Base-by-base conservation (phyloP, 2,888 invertebrate genomes). In the Subacronicta megacephala region DNA sequence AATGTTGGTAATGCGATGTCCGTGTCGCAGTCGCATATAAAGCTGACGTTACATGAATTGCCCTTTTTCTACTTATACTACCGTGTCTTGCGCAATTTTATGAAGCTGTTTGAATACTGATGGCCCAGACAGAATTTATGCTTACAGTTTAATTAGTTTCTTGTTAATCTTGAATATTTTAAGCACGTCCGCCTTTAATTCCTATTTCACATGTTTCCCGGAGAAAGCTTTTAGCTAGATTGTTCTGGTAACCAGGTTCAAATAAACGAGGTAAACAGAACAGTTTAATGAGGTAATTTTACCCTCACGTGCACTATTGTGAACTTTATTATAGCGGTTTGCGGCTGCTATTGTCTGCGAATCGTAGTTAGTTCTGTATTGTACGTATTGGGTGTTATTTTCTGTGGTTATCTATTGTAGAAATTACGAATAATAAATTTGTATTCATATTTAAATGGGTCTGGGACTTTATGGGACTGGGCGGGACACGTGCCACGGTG, bases 81-180 rank as follows among this genome's bases (percentile, higher is more conserved):
- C 75, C 69, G 73, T 57, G 55, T 76, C 68, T 84, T 86, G 75
- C 72, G 78, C 77, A 80, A 82, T 69, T 75, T 70, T 40, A 53
- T 59, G 55, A 65, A 60, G 36, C 59, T 58, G 41, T 51, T 58
- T 42, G 82, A 81, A 83, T 84, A 63, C 79, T 72, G 65, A 87
- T 82, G 55, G 43, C 54, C 60, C 41, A 50, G 40, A 68, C 72
- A 74, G 74, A 72, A 72, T 65, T 58, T 66, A 47, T 62, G 53
- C 23, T 57, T 57, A 54, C 55, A 62, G 26, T 52, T 55, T 80
- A 83, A 82, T 83, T 81, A 81, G 63, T 75, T 77, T 67, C 72
- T 63, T 59, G 54, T 55, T 60, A 37, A 41, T 42, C 12, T 59
- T 37, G 20, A 18, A 44, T 52, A 45, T 67, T 43, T 53, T 40